Conservation (phyloP, 2,888 invertebrate species). For the Eupithecia subumbrata region DNA sequence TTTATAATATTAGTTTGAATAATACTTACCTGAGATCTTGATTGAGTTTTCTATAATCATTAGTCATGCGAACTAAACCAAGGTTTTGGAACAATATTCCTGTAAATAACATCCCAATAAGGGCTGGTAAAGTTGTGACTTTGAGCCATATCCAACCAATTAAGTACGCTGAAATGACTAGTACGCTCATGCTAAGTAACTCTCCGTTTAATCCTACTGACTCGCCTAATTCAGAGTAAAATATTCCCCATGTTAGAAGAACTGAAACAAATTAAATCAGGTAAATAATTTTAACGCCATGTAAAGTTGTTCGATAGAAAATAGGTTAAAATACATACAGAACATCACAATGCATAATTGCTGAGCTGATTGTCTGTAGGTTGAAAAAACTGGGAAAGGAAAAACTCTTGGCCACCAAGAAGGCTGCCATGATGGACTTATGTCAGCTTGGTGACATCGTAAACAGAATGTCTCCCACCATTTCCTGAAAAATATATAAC, state of each 20-base stretch:
- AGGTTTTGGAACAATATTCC: conserved; percentile 88
- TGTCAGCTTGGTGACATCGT: conserved; percentile 86
- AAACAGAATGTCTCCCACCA: conserved; percentile 88
- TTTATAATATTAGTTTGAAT: neutral
- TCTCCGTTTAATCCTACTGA: conserved; percentile 86
- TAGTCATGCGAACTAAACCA: conserved; percentile 85
- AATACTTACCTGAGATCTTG: conserved; percentile 85
- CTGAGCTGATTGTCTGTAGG: conserved; percentile 83
- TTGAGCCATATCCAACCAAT: conserved; percentile 88
- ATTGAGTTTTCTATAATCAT: conserved; percentile 85
- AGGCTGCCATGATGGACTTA: conserved; percentile 86
- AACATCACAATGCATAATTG: conserved; percentile 71
- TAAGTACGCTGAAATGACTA: conserved; percentile 88
- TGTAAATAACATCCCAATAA: conserved; percentile 90
- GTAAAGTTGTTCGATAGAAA: neutral
- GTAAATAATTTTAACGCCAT: neutral
- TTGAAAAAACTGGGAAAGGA: conserved; percentile 89
- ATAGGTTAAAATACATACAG: conserved; percentile 61
- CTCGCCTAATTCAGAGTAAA: conserved; percentile 86
- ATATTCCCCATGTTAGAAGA: conserved; percentile 86
- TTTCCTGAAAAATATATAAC: conserved; percentile 46
- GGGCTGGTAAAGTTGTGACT: conserved; percentile 87
- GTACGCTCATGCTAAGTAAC: conserved; percentile 86
- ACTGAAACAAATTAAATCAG: conserved; percentile 67
- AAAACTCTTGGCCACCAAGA: conserved; percentile 86